Evolutionary conservation across 2,888 invertebrate species (phyloP), one percentile per base, ranked within the genome.

Genomic region (Campoplex nolae): DNA sequence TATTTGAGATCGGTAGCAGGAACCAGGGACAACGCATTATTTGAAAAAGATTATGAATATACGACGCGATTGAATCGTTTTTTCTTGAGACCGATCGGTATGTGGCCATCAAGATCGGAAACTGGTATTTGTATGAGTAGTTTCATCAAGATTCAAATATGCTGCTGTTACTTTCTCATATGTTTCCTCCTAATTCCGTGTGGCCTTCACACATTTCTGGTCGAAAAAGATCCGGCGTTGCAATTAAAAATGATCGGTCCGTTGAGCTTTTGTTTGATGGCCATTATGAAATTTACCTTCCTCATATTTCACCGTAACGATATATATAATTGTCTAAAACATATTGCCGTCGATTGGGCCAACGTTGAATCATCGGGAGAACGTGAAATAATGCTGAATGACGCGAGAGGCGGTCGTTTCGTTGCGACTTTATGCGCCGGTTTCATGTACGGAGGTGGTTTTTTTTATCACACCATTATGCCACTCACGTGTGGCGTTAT

Each of bases 391-490:
- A 93, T 92, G 92, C 35, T 89, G 3, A 71, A 28, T 3, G 90
- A 90, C 35, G 93, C 91, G 0, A 90, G 86, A 28, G 88, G 90
- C 8, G 92, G 92, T 1, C 87, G 91, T 32, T 89, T 85, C 51
- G 80, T 92, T 23, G 90, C 89, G 0, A 82, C 81, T 0, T 78
- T 92, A 2, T 89, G 91, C 77, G 91, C 90, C 0, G 83, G n/a
- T 6, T 92, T 91, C 62, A 92, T 92, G 92, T 92, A 92, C 75
- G 88, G 89, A 8, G 93, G 92, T 1, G 92, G 92, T 4, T 89
- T 93, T 35, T 92, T 92, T 71, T 93, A 92, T 75, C 91, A 91
- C 67, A 89, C 90, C 0, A 88, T 93, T 54, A 92, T 92, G 92
- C 93, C 93, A 0, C 71, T 92, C 0, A 90, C 88, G 8, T 85